Percentiles rank a stretch among this genome's conserved stretches.
These are phyloP conservation scores for Myotis findleyi DNA, from an alignment of 2,797 vertebrate species.

Conservation along the genomic window DNA sequence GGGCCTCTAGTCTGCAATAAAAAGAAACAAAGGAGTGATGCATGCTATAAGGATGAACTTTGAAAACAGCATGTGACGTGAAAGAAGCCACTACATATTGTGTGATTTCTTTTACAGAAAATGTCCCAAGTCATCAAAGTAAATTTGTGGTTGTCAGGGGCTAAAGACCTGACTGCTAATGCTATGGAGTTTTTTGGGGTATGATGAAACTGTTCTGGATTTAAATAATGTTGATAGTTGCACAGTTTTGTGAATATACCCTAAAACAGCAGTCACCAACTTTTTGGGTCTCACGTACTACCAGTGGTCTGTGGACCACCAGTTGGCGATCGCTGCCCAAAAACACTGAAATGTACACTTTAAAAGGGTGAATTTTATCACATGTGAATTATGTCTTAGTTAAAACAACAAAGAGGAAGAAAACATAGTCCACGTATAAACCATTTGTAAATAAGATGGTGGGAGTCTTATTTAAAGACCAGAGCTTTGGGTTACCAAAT, in stretches of 20 bases:
- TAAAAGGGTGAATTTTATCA: not conserved
- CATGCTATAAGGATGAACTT: accelerated
- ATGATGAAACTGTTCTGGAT: not conserved
- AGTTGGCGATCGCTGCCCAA: not conserved
- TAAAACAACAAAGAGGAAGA: not conserved
- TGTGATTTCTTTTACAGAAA: not conserved
- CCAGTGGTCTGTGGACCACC: too few relatives aligned
- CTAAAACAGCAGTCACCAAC: not conserved
- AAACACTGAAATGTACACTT: not conserved
- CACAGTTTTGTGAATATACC: not conserved
- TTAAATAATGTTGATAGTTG: not conserved
- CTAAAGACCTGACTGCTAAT: not conserved
- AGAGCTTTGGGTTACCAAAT: not conserved
- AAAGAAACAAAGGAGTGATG: accelerated
- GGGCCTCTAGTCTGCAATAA: not conserved
- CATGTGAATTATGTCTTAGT: not conserved
- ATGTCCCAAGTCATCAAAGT: not conserved
- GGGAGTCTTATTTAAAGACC: not conserved
- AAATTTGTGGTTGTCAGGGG: not conserved
- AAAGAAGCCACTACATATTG: not conserved
- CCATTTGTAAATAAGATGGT: too few relatives aligned
- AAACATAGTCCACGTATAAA: not conserved
- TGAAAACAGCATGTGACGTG: accelerated
- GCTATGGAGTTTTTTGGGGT: not conserved
- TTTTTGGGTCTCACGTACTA: too few relatives aligned